A percentile compares a stretch with the other conserved stretches of the same genome.
Evolutionary conservation across 2,113 vertebrate genomes (phyloP).

Genomic region (Ginglymostoma cirratum): DNA sequence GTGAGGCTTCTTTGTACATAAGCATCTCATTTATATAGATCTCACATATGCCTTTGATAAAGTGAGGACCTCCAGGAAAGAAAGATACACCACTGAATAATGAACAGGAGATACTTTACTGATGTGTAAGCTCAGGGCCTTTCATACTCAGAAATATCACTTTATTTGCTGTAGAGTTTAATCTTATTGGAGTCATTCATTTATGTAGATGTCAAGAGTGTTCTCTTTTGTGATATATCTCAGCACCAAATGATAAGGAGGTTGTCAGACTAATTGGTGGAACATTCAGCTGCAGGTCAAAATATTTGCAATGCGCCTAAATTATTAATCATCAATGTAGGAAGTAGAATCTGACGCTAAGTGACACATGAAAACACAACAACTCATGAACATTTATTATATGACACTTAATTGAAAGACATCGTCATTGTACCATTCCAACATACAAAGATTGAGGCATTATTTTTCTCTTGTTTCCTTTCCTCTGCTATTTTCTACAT

Average conservation of each 20-base stretch:
- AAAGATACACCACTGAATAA: background rate
- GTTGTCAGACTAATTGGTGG: background rate
- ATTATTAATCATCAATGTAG: background rate
- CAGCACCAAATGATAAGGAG: background rate
- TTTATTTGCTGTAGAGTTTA: background rate
- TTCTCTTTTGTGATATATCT: background rate
- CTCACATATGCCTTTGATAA: background rate
- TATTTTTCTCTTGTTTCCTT: background rate
- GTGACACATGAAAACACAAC: background rate
- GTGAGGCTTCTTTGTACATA: background rate
- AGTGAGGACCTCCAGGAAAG: background rate
- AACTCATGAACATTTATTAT: background rate
- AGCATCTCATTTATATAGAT: background rate
- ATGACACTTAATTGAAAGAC: background rate
- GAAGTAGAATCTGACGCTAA: background rate
- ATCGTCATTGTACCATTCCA: background rate
- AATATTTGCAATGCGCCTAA: background rate
- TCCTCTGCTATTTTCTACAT: background rate
- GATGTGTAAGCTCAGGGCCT: background rate
- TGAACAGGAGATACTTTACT: background rate
- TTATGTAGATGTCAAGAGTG: background rate
- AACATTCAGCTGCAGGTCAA: background rate
- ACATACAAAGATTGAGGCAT: background rate
- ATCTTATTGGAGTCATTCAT: background rate
- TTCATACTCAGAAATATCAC: background rate